Evolutionary conservation across 2,797 vertebrate genomes (phyloP), one percentile per base, ranked within the genome.

Genomic region (Ceryle rudis): DNA sequence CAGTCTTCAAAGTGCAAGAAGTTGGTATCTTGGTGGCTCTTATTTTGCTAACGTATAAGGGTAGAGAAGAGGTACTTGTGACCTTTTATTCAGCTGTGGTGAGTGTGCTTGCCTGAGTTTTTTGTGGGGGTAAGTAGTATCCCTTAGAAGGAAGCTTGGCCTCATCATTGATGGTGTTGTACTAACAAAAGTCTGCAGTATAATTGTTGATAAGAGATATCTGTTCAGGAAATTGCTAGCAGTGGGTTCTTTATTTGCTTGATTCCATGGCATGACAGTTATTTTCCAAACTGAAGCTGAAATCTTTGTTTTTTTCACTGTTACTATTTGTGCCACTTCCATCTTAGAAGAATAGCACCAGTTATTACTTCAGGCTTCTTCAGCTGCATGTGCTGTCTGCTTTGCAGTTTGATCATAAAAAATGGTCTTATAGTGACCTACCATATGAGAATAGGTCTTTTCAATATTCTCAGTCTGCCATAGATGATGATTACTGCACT

Each of bases 361-460:
- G 26, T 73, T 70, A 35, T 28, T 92, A 89, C n/a, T 85, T 93
- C 28, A 77, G 31, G 37, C 9, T 74, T 66, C 55, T 60, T 94
- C 69, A 83, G 51, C 46, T 78, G 37, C 41, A 16, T 60, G 39
- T 69, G 51, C n/a, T 95, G 95, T 51, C 49, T 93, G 75, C 75
- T 23, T 77, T 91, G 72, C 61, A 94, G 37, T 26, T 47, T 81
- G 65, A 35, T 85, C 80, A n/a, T 67, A 84, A 82, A 96, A 96
- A 87, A 61, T 82, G 41, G 14, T 67, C 37, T 78, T 74, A 58
- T n/a, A 66, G 66, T 75, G 44, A 64, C 31, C 92, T 94, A 13
- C 1, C 1, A 1, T 85, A 52, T 64, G 37, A 44, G 52, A 89
- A 74, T 47, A 67, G 33, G 28, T 92, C 16, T 61, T 73, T 89